Percentiles rank a stretch among this genome's conserved stretches.
Evolutionary conservation across 1,140 invertebrate species (phyloP).

Genomic region (Cotesia chilonis): DNA sequence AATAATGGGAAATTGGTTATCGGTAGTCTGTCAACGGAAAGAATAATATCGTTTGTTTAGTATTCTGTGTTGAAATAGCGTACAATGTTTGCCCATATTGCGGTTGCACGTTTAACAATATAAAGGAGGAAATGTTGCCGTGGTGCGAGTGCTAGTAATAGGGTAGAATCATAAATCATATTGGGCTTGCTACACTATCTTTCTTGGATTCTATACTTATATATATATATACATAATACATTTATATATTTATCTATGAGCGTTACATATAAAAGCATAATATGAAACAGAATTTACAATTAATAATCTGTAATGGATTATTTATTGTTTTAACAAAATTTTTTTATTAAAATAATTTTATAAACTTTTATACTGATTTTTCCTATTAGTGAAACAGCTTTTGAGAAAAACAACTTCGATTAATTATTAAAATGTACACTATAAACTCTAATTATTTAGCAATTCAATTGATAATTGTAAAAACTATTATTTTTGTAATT

Average conservation of each 20-base stretch:
- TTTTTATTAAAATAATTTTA: too few species aligned
- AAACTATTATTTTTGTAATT: too few species aligned
- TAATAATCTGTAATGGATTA: too few species aligned
- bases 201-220: not conserved
- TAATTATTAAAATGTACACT: too few species aligned
- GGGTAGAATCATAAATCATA: conserved; percentile 11
- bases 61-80: not conserved
- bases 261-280: too few species aligned
- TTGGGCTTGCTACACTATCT: conserved; percentile 5
- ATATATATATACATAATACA: not conserved
- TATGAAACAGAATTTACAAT: too few species aligned
- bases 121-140: not conserved
- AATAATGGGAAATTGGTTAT: not conserved
- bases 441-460: too few species aligned
- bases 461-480: too few species aligned
- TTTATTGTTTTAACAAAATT: too few species aligned
- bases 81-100: conserved; percentile 3
- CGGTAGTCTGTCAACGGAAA: conserved; percentile 9
- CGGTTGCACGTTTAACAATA: conserved; percentile 1
- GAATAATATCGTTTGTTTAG: not conserved
- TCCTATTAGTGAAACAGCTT: too few species aligned
- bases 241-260: not conserved
- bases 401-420: too few species aligned
- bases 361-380: too few species aligned
- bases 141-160: not conserved